Evolutionary conservation across 1,140 invertebrate genomes (phyloP).

Genomic region (Saccostrea echinata): DNA sequence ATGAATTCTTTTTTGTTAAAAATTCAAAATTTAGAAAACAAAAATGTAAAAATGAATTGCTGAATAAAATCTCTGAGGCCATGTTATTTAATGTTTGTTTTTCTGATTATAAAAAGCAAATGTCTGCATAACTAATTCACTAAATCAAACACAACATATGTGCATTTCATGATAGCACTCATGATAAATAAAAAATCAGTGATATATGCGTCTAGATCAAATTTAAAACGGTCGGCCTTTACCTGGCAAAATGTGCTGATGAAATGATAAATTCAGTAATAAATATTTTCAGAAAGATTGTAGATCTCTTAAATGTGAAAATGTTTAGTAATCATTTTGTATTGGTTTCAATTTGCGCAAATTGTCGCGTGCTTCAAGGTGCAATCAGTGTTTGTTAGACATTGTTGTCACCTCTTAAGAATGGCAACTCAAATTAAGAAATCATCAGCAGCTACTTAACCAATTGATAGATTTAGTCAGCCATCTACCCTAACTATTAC

Average conservation of each 20-base stretch:
- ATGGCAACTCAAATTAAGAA: constrained; percentile 22
- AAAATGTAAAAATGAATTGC: too few species aligned
- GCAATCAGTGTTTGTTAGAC: not conserved
- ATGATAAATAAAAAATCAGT: not conserved
- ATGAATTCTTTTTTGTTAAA: too few species aligned
- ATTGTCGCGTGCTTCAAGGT: constrained; percentile 14
- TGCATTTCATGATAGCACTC: too few species aligned
- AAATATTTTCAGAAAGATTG: not conserved
- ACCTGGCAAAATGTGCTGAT: not conserved
- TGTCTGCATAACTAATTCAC: too few species aligned
- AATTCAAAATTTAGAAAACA: too few species aligned
- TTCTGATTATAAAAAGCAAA: too few species aligned
- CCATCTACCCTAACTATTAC: constrained; percentile 19
- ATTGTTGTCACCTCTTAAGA: constrained; percentile 1
- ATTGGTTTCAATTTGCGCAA: not conserved
- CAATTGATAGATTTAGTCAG: not conserved
- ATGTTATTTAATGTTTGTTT: too few species aligned
- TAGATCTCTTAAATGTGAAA: not conserved
- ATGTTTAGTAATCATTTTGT: not conserved
- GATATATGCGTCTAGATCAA: not conserved
- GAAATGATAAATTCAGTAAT: constrained; percentile 3
- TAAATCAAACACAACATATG: too few species aligned
- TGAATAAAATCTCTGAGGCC: too few species aligned
- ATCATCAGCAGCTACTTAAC: not conserved
- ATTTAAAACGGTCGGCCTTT: not conserved